phyloP scores from a whole-genome alignment of 2,797 vertebrate species.

The Adrianichthys oophorus region DNA sequence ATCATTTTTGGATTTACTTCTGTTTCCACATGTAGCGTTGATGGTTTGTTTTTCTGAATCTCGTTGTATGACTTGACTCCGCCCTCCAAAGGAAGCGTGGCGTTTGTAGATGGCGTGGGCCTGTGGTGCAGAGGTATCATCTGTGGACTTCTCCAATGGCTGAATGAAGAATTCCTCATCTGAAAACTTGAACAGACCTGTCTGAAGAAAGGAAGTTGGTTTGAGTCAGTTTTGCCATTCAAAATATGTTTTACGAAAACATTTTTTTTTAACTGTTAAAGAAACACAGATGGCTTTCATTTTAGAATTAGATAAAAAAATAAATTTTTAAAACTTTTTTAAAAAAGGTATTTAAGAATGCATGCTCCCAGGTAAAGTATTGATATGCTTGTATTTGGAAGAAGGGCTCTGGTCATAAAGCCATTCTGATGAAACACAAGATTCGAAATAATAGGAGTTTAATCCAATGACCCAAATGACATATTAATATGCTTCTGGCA shows the following conservation, averaged over 20 bases:
- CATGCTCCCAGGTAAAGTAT: no score
- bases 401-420: no score
- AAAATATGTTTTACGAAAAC: neutral
- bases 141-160: constrained; percentile 70
- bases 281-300: neutral
- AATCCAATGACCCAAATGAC: no score
- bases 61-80: constrained; percentile 39
- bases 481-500: no score
- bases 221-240: neutral
- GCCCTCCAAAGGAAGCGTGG: constrained; percentile 53
- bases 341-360: no score
- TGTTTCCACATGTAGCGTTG: constrained; percentile 78
- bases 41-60: constrained; percentile 45
- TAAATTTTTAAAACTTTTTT: no score
- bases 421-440: no score
- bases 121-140: constrained; percentile 62
- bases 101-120: constrained; percentile 90
- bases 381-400: no score
- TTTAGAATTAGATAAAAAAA: no score
- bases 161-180: constrained; percentile 92
- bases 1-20: constrained; percentile 69
- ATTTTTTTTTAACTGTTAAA: neutral
- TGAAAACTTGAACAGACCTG: constrained; percentile 87
- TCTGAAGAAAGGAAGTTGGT: constrained; percentile 67
- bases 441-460: no score